A percentile compares a stretch with the other conserved stretches of the same genome.
These are phyloP conservation scores for Lepisosteus osseus DNA, from an alignment of 2,113 vertebrate genomes.

Conservation along the genomic window DNA sequence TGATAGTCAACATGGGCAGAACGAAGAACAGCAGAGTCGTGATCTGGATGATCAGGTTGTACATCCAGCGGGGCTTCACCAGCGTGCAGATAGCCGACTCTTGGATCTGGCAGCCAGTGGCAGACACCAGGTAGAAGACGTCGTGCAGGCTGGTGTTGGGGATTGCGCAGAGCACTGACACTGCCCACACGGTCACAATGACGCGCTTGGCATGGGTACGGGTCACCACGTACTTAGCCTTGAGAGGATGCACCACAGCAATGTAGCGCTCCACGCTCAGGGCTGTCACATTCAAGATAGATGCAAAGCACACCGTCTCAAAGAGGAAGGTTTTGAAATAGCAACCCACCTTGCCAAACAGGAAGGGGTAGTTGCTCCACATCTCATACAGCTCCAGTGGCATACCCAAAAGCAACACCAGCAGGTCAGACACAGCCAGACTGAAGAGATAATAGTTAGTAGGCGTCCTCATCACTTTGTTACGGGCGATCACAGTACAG, in stretches of 20 bases:
- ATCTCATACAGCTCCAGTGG: slow-evolving; percentile 90
- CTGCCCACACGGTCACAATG: slow-evolving; percentile 74
- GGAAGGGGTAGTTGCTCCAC: slow-evolving; percentile 90
- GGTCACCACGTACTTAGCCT: slow-evolving; percentile 83
- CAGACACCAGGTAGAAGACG: slow-evolving; percentile 54
- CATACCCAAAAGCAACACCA: slow-evolving; percentile 88
- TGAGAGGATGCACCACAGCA: slow-evolving; percentile 85
- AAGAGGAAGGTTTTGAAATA: slow-evolving; percentile 88
- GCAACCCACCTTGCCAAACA: slow-evolving; percentile 77
- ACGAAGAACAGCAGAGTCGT: slow-evolving; percentile 87
- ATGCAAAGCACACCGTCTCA: slow-evolving; percentile 87
- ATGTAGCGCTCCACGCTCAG: slow-evolving; percentile 90
- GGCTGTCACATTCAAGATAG: slow-evolving; percentile 87
- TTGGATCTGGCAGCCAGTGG: slow-evolving; percentile 52
- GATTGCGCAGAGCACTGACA: slow-evolving; percentile 78
- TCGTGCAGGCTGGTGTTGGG: slow-evolving; percentile 93
- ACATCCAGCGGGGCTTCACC: slow-evolving; percentile 72
- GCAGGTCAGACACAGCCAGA: slow-evolving; percentile 84
- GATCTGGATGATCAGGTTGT: slow-evolving; percentile 83
- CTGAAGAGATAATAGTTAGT: slow-evolving; percentile 96
- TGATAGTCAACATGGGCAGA: slow-evolving; percentile 86
- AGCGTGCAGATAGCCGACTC: slow-evolving; percentile 72
- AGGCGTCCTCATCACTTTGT: slow-evolving; percentile 85
- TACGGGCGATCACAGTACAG: slow-evolving; percentile 78
- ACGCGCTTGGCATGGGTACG: slow-evolving; percentile 78